phyloP scores from a whole-genome alignment of 2,888 invertebrate species.

The Arrhopalites spinosus region DNA sequence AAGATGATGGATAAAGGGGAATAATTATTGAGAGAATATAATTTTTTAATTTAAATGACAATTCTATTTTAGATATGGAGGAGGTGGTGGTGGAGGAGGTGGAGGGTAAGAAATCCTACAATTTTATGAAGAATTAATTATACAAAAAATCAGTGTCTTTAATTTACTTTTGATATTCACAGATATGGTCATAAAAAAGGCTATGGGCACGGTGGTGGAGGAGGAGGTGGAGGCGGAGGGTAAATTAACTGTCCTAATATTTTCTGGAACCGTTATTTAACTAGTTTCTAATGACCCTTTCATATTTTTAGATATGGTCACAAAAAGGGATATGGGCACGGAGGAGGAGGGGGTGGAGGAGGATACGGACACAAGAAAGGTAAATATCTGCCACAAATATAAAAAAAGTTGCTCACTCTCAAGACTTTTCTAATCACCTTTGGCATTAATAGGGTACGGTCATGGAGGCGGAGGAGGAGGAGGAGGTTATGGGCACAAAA shows the following conservation, averaged over 20 bases:
- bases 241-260: background rate
- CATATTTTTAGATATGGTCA: conserved; percentile 18
- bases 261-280: background rate
- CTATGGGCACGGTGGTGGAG: conserved; percentile 24
- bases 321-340: conserved; percentile 32
- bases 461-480: too few species aligned
- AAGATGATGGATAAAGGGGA: conserved; percentile 19
- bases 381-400: background rate
- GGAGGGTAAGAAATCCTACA: background rate
- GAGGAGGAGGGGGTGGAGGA: conserved; percentile 25
- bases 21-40: background rate
- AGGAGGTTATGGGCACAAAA: conserved; percentile 14
- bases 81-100: conserved; percentile 18
- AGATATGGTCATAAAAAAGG: conserved; percentile 15
- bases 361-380: conserved; percentile 30
- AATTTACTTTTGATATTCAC: background rate
- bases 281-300: too few species aligned
- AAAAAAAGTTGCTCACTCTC: background rate
- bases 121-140: background rate
- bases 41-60: conserved; percentile 3
- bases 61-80: conserved; percentile 18
- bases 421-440: too few species aligned
- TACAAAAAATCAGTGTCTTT: background rate
- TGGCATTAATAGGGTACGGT: too few species aligned
- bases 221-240: conserved; percentile 19